phyloP scores from a whole-genome alignment of 2,797 vertebrate genomes.

The Austrolebias charrua region DNA sequence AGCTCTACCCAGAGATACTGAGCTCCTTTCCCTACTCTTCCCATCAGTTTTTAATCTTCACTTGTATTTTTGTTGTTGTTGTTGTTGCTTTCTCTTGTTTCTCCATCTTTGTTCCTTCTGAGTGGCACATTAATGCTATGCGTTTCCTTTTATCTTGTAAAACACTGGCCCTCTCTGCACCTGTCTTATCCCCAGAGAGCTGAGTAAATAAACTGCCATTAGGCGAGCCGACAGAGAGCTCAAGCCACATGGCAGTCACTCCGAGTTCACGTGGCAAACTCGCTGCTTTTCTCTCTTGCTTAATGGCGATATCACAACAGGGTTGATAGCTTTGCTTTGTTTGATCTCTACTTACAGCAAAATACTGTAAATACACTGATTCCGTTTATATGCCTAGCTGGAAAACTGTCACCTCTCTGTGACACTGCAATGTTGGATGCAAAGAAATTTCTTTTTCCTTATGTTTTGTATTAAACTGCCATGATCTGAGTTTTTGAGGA shows the following conservation, averaged over 20 bases:
- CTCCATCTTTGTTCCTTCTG: conserved; percentile 25
- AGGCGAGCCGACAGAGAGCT: conserved; percentile 35
- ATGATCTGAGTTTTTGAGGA: too few species aligned
- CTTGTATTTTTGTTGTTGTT: conserved; percentile 24
- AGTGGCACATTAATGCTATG: conserved; percentile 7
- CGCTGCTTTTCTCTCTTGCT: conserved; percentile 18
- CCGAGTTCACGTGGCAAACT: conserved; percentile 61
- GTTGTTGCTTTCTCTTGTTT: conserved; percentile 18
- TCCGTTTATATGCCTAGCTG: conserved; percentile 4
- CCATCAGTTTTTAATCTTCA: conserved; percentile 14
- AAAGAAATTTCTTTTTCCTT: too few species aligned
- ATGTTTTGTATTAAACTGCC: too few species aligned
- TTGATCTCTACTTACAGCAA: conserved; percentile 3
- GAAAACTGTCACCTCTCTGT: conserved; percentile 2
- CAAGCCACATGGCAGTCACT: conserved; percentile 49
- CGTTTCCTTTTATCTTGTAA: conserved; percentile 22
- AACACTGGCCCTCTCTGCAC: conserved; percentile 9
- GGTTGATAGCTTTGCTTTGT: conserved; percentile 14
- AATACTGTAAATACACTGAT: conserved; percentile 19
- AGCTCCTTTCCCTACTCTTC: conserved; percentile 27
- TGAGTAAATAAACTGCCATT: conserved; percentile 60
- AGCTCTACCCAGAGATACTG: conserved; percentile 82
- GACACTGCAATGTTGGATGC: conserved; percentile 8
- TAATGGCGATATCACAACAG: conserved; percentile 31
- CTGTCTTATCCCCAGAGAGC: conserved; percentile 25